Evolutionary conservation across 2,888 invertebrate species (phyloP), one percentile per base, ranked within the genome.

Genomic region (Crematogaster levior): DNA sequence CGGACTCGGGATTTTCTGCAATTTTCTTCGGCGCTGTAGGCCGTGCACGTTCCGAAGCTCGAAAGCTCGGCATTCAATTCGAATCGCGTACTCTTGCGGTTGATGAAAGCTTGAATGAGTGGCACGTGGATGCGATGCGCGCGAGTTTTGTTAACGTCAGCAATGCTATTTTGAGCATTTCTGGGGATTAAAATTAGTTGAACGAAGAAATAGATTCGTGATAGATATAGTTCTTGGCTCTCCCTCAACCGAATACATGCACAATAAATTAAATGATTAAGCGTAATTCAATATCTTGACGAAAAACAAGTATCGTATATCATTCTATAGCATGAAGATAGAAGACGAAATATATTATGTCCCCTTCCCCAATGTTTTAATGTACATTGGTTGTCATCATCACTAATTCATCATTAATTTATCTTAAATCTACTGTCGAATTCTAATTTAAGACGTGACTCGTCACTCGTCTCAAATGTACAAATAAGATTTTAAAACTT

Each of bases 41-140:
- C 92, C 86, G 86, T 84, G 92, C 93, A 92, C 93, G 93, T 93
- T 85, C 85, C 86, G 89, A 89, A 90, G 86, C 90, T 91, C 89
- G 84, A 86, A 87, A 86, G 90, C 83, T 85, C 87, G 85, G 89
- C 91, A 85, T 87, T 87, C 91, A 89, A 90, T 91, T 90, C 91
- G 89, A 85, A 89, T 87, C 90, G 88, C 90, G 90, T 87, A 87
- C 83, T 60, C 77, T 70, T 61, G 75, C 85, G 82, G 74, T 72
- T 87, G 72, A 66, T 82, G 56, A 56, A 68, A 80, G 65, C 48
- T 81, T 81, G 82, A 82, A 82, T 82, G 80, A 82, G 82, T 68
- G 79, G 82, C 82, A 61, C 82, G 74, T 82, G 82, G 75, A 73
- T 72, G 63, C 77, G 79, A 68, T 65, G 74, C 77, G 73, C 61